phyloP scores from a whole-genome alignment of 2,888 invertebrate genomes.

The Apodemia mormo region DNA sequence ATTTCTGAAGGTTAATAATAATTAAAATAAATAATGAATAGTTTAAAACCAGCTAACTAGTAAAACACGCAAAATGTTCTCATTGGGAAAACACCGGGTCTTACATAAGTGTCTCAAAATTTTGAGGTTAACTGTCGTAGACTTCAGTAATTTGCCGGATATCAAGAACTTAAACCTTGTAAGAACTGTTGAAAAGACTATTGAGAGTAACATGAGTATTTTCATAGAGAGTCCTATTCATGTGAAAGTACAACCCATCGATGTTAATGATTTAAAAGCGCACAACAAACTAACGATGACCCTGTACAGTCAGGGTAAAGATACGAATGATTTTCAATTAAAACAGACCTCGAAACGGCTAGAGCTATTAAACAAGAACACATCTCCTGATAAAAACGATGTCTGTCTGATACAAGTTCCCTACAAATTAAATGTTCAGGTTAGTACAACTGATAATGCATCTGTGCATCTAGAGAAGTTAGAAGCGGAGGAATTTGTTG shows the following conservation, averaged over 20 bases:
- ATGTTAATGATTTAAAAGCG: slow-evolving; percentile 66
- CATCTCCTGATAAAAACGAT: slow-evolving; percentile 63
- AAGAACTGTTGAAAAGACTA: slow-evolving; percentile 74
- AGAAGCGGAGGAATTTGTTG: slow-evolving; percentile 70
- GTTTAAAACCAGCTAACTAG: slow-evolving; percentile 20
- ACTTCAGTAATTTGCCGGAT: slow-evolving; percentile 69
- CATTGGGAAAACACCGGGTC: slow-evolving; percentile 59
- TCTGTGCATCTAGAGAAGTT: slow-evolving; percentile 66
- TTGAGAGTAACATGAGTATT: slow-evolving; percentile 71
- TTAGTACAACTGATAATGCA: slow-evolving; percentile 67
- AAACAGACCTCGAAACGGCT: slow-evolving; percentile 74
- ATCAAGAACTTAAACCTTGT: slow-evolving; percentile 69
- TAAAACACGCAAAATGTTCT: slow-evolving; percentile 55
- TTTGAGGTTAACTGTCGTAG: slow-evolving; percentile 76
- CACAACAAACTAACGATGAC: slow-evolving; percentile 74
- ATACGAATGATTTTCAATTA: slow-evolving; percentile 70
- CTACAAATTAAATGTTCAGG: slow-evolving; percentile 72
- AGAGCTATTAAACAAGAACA: slow-evolving; percentile 71
- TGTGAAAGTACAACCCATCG: slow-evolving; percentile 73
- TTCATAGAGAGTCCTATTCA: slow-evolving; percentile 79
- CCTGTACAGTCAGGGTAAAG: slow-evolving; percentile 70
- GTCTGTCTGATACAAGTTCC: slow-evolving; percentile 75
- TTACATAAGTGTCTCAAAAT: slow-evolving; percentile 73
- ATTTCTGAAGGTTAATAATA: slow-evolving; percentile 18
- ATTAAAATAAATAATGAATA: slow-evolving; percentile 23